These are phyloP conservation scores for Decapterus maruadsi DNA, from an alignment of 2,797 vertebrate genomes.

Conservation along the genomic window DNA sequence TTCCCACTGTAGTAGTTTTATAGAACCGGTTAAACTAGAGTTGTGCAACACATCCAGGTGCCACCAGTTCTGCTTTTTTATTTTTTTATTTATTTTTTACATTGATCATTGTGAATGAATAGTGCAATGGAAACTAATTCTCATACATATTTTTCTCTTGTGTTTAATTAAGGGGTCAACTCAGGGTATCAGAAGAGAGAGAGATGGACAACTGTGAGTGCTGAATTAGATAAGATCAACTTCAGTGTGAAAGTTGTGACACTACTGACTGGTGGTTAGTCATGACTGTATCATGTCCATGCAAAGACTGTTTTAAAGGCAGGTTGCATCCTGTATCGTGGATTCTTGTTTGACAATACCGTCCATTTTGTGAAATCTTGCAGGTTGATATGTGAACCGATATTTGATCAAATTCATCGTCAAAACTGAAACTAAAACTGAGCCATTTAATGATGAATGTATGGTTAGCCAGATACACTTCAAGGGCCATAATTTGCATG, in stretches of 20 bases:
- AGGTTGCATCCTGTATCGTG: background rate
- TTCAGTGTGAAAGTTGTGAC: background rate
- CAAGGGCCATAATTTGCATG: background rate
- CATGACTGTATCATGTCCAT: background rate
- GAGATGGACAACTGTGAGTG: rapidly evolving
- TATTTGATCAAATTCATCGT: background rate
- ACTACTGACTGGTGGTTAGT: rapidly evolving
- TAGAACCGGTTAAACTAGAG: background rate
- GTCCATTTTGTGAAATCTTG: background rate
- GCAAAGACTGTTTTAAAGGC: background rate
- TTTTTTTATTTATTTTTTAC: too few species aligned
- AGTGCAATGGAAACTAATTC: too few species aligned
- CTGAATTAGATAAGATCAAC: background rate
- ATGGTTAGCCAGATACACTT: background rate
- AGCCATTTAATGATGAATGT: slow-evolving; percentile 7
- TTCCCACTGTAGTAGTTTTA: too few species aligned
- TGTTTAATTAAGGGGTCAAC: background rate
- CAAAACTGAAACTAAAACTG: slow-evolving; percentile 6
- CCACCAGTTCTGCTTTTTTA: background rate
- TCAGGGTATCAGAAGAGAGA: rapidly evolving
- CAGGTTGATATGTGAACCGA: background rate
- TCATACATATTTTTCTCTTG: background rate
- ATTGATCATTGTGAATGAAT: too few species aligned
- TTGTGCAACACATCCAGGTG: background rate
- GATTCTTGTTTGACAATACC: background rate